These are phyloP conservation scores for Bombus superbus DNA, from an alignment of 1,140 invertebrate species.

Conservation along the genomic window DNA sequence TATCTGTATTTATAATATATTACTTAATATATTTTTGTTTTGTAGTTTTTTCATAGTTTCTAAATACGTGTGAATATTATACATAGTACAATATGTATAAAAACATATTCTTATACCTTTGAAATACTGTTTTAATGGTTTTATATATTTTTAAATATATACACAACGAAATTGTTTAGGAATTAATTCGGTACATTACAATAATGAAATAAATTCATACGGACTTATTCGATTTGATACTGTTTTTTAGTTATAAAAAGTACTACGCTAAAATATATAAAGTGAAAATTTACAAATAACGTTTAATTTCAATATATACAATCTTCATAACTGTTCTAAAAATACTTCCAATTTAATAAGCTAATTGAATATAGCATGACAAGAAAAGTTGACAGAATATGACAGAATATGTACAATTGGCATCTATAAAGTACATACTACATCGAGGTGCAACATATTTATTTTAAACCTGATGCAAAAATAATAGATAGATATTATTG, in stretches of 20 bases:
- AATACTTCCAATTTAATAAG: neutral
- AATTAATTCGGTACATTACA: neutral
- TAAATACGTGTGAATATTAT: constrained; percentile 1
- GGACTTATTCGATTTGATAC: neutral
- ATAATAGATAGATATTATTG: neutral
- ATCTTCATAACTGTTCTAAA: neutral
- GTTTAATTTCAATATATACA: neutral
- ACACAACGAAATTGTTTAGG: neutral
- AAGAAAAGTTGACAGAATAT: neutral
- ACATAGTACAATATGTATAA: constrained; percentile 1
- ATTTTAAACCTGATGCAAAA: neutral
- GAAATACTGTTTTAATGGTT: constrained; percentile 24
- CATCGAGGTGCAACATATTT: neutral
- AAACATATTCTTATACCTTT: constrained; percentile 1
- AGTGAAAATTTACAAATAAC: neutral
- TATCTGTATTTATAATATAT: neutral
- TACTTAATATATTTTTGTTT: constrained; percentile 22
- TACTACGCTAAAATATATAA: neutral
- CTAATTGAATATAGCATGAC: neutral
- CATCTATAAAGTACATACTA: neutral
- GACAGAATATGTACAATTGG: neutral
- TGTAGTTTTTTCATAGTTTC: neutral
- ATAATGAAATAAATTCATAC: neutral
- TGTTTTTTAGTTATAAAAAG: neutral
- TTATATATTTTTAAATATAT: constrained; percentile 22